Conservation (phyloP, 2,888 invertebrate species). For the Andrena flavipes region DNA sequence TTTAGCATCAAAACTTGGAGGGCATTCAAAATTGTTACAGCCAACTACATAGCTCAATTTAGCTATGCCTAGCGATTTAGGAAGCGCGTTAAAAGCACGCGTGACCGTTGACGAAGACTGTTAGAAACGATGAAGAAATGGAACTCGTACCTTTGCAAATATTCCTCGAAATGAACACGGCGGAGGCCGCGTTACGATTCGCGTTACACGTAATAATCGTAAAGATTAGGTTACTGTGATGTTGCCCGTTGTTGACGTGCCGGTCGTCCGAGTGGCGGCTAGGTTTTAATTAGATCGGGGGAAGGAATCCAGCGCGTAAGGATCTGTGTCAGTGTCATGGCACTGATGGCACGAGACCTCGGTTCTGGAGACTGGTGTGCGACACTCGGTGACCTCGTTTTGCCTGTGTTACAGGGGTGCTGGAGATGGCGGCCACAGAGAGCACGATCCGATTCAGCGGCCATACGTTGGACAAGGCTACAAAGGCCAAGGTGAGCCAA, state of each 20-base stretch:
- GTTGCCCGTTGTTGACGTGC: background rate
- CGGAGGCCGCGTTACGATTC: no score
- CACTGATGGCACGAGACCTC: conserved; percentile 17
- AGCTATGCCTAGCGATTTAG: no score
- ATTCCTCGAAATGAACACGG: no score
- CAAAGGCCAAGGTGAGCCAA: conserved; percentile 94
- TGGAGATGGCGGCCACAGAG: conserved; percentile 94
- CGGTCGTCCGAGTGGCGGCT: background rate
- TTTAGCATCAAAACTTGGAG: no score
- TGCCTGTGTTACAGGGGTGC: conserved; percentile 88
- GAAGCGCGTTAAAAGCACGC: no score
- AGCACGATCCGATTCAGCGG: conserved; percentile 96
- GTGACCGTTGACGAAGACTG: no score
- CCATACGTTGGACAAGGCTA: conserved; percentile 99
- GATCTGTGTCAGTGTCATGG: conserved; percentile 54
- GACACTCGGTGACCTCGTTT: conserved; percentile 68
- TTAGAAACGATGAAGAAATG: no score
- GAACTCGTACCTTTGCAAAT: no score
- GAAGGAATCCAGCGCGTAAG: conserved; percentile 17
- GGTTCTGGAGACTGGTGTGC: conserved; percentile 43
- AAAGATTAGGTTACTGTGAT: background rate
- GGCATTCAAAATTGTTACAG: no score
- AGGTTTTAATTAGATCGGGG: conserved; percentile 22
- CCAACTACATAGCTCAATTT: no score
- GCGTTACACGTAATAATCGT: no score